Percentiles rank a stretch among this genome's conserved stretches.
Evolutionary conservation across 2,888 invertebrate species (phyloP).

Genomic region (Syritta pipiens): DNA sequence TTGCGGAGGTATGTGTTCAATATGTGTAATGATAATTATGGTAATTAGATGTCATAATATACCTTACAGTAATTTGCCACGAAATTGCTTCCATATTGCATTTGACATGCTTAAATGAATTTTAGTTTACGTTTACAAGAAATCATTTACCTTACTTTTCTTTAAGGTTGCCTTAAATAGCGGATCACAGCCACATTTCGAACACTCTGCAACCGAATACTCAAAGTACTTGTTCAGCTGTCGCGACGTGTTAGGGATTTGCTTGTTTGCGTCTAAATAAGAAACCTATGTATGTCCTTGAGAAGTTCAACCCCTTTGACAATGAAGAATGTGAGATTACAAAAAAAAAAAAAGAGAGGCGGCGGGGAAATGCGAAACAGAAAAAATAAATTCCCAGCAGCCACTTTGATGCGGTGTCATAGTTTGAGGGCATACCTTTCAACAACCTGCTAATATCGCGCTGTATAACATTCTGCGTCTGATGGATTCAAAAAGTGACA

Average conservation of each 20-base stretch:
- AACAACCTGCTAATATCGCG: constrained; percentile 50
- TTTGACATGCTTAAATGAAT: background rate
- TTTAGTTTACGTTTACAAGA: background rate
- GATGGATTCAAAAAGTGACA: constrained; percentile 54
- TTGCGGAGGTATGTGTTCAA: background rate
- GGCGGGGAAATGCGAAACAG: no score
- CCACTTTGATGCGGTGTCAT: constrained; percentile 45
- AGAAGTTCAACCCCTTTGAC: constrained; percentile 35
- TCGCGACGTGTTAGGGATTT: constrained; percentile 38
- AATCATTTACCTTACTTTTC: background rate
- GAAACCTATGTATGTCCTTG: constrained; percentile 24
- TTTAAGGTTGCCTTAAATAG: no score
- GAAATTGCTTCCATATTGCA: background rate
- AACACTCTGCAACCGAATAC: constrained; percentile 16
- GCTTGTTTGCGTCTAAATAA: constrained; percentile 24
- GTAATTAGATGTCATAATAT: constrained; percentile 27
- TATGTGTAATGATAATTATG: constrained; percentile 27
- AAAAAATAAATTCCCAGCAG: constrained; percentile 23
- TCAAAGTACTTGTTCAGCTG: constrained; percentile 30
- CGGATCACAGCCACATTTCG: constrained; percentile 7
- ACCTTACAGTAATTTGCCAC: background rate
- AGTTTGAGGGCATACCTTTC: constrained; percentile 50
- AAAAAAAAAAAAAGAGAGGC: no score
- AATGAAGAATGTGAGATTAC: background rate
- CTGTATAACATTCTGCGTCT: constrained; percentile 39